Evolutionary conservation across 2,113 vertebrate genomes (phyloP).

Genomic region (Atlantisia rogersi): DNA sequence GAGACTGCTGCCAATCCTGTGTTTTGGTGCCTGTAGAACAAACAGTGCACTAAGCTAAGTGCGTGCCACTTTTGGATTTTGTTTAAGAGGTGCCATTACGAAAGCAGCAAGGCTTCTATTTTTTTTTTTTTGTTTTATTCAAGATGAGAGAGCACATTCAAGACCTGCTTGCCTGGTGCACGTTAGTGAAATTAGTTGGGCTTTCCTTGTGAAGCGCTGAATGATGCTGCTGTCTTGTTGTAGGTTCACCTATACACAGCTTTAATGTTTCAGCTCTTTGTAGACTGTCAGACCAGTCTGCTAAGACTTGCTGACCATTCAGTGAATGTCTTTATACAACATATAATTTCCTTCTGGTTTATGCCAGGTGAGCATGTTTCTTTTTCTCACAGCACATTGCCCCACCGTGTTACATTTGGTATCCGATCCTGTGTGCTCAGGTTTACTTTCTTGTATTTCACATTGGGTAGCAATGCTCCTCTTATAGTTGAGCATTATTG

Average conservation of each 20-base stretch:
- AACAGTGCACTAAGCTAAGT: not conserved
- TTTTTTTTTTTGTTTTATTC: not conserved
- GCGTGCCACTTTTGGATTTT: not conserved
- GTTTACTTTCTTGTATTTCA: not conserved
- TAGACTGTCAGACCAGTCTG: not conserved
- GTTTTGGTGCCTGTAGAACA: constrained; percentile 23
- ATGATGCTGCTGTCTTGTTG: not conserved
- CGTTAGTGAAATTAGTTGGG: not conserved
- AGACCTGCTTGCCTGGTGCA: constrained; percentile 32
- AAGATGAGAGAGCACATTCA: not conserved
- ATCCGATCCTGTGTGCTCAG: not conserved
- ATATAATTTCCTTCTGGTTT: not conserved
- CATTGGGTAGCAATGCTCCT: not conserved
- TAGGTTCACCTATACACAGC: not conserved
- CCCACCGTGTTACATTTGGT: not conserved
- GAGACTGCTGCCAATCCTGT: not conserved
- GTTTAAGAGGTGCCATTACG: not conserved
- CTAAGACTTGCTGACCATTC: not conserved
- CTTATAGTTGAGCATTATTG: not conserved
- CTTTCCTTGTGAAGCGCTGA: not conserved
- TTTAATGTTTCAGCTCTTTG: not conserved
- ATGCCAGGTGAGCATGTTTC: not conserved
- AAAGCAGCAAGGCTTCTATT: constrained; percentile 21
- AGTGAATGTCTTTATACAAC: not conserved
- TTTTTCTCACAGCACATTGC: not conserved